Conservation (phyloP, 2,888 invertebrate species). For the Ichneumon xanthorius region DNA sequence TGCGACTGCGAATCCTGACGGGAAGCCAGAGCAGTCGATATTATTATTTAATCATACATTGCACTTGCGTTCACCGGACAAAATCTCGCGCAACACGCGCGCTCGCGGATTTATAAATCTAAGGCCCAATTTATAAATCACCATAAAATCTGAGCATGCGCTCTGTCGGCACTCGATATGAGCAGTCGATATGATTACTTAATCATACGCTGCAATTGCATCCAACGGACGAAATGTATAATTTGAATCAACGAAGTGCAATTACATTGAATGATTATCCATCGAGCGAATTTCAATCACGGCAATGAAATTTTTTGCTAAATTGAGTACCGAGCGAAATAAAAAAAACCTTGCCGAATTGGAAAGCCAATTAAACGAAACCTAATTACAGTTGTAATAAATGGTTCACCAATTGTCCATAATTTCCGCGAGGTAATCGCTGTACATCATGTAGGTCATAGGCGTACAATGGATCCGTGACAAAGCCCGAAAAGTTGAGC, state of each 20-base stretch:
- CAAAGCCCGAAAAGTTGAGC: not conserved
- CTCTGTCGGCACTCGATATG: not conserved
- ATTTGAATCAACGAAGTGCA: not conserved
- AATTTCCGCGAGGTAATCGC: not conserved
- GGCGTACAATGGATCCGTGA: not conserved
- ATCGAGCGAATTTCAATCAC: too few relatives aligned
- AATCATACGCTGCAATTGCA: not conserved
- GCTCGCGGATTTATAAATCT: slow-evolving; percentile 71
- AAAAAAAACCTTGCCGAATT: not conserved
- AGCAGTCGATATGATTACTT: too few relatives aligned
- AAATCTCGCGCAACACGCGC: slow-evolving; percentile 34
- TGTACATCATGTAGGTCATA: not conserved
- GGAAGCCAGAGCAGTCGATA: not conserved
- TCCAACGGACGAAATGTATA: not conserved
- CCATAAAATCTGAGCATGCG: slow-evolving; percentile 22
- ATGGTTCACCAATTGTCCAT: not conserved
- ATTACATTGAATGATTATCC: too few relatives aligned
- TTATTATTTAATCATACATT: not conserved
- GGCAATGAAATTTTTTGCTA: too few relatives aligned
- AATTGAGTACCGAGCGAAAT: not conserved
- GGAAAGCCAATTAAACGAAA: not conserved
- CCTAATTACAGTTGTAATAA: not conserved
- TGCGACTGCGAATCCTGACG: not conserved
- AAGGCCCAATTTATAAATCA: slow-evolving; percentile 46
- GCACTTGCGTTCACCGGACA: not conserved